phyloP scores from a whole-genome alignment of 2,888 invertebrate species.

The Caenorhabditis sp. region DNA sequence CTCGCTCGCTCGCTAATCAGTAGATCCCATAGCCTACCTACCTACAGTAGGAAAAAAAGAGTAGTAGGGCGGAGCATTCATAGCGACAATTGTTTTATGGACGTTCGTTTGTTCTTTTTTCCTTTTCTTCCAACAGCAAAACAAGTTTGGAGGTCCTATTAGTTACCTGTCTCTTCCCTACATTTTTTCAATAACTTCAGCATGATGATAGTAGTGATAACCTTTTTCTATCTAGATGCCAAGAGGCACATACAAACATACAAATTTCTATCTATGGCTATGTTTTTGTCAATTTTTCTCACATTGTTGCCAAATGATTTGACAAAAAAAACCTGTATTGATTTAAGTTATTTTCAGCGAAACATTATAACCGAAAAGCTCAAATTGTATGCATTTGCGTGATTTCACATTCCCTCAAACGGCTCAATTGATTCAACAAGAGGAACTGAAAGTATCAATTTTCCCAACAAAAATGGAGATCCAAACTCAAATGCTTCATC shows the following conservation, averaged over 20 bases:
- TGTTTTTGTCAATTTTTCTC: slow-evolving; percentile 8
- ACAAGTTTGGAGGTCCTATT: slow-evolving; percentile 6
- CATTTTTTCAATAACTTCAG: slow-evolving; percentile 8
- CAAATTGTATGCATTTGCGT: not conserved
- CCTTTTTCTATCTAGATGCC: slow-evolving; percentile 1
- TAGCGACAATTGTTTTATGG: slow-evolving; percentile 9
- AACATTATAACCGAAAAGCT: not conserved
- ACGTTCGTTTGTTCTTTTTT: not conserved
- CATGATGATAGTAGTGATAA: slow-evolving; percentile 1
- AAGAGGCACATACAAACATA: too few relatives aligned
- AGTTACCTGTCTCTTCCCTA: slow-evolving; percentile 1
- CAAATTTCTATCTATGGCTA: not conserved
- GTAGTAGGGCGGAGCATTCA: not conserved
- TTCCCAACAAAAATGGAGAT: slow-evolving; percentile 30
- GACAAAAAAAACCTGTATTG: too few relatives aligned
- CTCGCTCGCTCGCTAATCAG: not conserved
- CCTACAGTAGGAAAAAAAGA: not conserved
- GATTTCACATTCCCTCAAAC: not conserved
- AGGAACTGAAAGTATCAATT: too few relatives aligned
- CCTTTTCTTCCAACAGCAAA: not conserved
- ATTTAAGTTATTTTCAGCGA: not conserved
- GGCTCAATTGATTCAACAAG: too few relatives aligned
- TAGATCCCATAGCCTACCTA: not conserved
- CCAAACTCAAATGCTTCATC: slow-evolving; percentile 47
- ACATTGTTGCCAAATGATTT: not conserved